Evolutionary conservation across 2,797 vertebrate species (phyloP), one percentile per base, ranked within the genome.

Genomic region (Sebastes minor): DNA sequence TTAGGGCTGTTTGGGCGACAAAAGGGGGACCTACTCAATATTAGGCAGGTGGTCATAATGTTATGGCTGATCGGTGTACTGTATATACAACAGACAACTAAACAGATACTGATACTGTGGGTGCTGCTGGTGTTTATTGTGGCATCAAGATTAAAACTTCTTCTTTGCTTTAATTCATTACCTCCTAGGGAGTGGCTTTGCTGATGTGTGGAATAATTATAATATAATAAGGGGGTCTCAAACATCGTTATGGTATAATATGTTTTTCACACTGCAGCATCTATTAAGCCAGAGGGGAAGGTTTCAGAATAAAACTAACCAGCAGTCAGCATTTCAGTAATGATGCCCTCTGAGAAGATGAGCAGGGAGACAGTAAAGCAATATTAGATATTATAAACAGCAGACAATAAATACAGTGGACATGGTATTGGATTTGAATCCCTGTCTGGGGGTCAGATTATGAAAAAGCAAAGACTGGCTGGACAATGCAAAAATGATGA

Each of bases 321-420:
- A 25, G 78, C 67, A 33, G 77, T 84, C 86, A 86, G 84, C 84
- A n/a, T 76, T 78, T 85, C 23, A 25, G 23, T 86, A 80, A 86
- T 65, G 80, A 75, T 57, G 62, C 71, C 56, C 56, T 12, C 2
- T 11, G 68, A 82, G 42, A n/a, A 66, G 61, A 67, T 20, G 56
- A 72, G 55, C n/a, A 11, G 38, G 12, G 16, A 56, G 8, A 22
- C 60, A 75, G n/a, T 22, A 18, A 25, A 66, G 67, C 6, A 76
- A 79, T 73, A 81, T 71, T 38, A 70, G 53, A 38, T 70, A 70
- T 77, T 55, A 72, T 32, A 73, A 76, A 83, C 22, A 84, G 74
- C 35, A 33, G 8, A 65, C n/a, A 53, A 80, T 38, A 64, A 65
- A 74, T 27, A 72, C 52, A 68, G 18, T 16, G 33, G 33, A 42